Conservation (phyloP, 2,888 invertebrate species). For the Neoascia interrupta region DNA sequence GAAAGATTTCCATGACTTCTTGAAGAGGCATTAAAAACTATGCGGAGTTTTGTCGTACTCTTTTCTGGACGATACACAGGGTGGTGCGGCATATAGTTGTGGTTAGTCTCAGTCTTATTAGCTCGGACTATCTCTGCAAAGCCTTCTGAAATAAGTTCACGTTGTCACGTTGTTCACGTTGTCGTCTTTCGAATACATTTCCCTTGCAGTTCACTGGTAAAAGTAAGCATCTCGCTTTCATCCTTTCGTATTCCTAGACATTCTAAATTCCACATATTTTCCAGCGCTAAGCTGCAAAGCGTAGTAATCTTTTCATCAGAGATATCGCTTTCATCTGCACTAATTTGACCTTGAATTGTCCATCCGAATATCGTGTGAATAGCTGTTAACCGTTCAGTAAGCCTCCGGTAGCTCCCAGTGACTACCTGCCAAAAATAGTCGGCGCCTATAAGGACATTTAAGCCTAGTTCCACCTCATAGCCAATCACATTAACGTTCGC, state of each 20-base stretch:
- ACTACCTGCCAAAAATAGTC: neutral
- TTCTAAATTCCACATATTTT: slow-evolving; percentile 6
- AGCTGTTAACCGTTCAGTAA: neutral
- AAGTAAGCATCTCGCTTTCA: neutral
- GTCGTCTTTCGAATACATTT: slow-evolving; percentile 1
- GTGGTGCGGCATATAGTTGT: neutral
- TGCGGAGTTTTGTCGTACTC: neutral
- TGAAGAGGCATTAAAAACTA: neutral
- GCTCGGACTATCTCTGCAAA: neutral
- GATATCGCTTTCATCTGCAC: neutral
- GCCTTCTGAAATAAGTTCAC: neutral
- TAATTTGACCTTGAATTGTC: neutral
- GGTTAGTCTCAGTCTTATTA: neutral
- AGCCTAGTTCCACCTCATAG: neutral
- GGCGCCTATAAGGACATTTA: neutral
- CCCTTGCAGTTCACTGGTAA: neutral
- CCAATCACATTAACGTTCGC: slow-evolving; percentile 1
- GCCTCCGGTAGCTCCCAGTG: neutral
- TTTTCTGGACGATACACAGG: too few species aligned
- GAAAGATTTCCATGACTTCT: neutral
- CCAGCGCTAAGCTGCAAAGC: neutral
- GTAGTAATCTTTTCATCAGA: neutral
- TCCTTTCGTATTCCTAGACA: slow-evolving; percentile 1
- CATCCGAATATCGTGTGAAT: neutral
- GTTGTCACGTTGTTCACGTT: neutral